Base-by-base conservation (phyloP, 1,140 invertebrate genomes). In the Popillia japonica region DNA sequence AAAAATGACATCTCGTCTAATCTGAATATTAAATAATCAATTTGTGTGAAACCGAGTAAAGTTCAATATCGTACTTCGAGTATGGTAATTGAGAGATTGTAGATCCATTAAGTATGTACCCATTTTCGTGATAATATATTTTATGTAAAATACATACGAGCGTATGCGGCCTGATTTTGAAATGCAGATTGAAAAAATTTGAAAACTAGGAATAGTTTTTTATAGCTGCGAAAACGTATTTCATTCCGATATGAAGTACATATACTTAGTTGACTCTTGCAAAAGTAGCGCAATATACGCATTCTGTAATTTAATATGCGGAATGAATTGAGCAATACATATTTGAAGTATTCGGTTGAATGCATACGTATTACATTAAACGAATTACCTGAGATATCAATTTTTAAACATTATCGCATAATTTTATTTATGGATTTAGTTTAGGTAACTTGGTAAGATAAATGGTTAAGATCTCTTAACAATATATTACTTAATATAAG, bases 261-360 rank as follows among this genome's bases (percentile, higher is more conserved):
- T n/a, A n/a, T n/a, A n/a, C n/a, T n/a, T 23, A 20, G 7, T 27
- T 20, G 20, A 68, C 11, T 64, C 59, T 68, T 68, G 61, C 61
- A 68, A 68, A 68, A 68, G 17, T 23, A 22, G n/a, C 20, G 27
- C 27, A 68, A 23, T 68, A 68, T 22, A 2, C 2, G 61, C 61
- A 68, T 68, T 68, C 61, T 8, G 11, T 68, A 68, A 68, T 68
- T 68, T 68, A 68, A 68, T 68, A 68, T 27, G 61, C 61, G 22
- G 27, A 68, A 68, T 27, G 0, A 7, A 48, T 68, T 68, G 20
- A 68, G 61, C 6, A 68, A 68, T 8, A 27, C 2, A 9, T 11
- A 23, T 68, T 6, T 8, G 61, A 68, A 68, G n/a, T 23, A 68
- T 55, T 68, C 61, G 27, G 27, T 68, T 23, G 61, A 68, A 23